Percentiles rank a stretch among this genome's conserved stretches.
These are phyloP conservation scores for Trissolcus japonicus DNA, from an alignment of 2,888 invertebrate genomes.

Conservation along the genomic window DNA sequence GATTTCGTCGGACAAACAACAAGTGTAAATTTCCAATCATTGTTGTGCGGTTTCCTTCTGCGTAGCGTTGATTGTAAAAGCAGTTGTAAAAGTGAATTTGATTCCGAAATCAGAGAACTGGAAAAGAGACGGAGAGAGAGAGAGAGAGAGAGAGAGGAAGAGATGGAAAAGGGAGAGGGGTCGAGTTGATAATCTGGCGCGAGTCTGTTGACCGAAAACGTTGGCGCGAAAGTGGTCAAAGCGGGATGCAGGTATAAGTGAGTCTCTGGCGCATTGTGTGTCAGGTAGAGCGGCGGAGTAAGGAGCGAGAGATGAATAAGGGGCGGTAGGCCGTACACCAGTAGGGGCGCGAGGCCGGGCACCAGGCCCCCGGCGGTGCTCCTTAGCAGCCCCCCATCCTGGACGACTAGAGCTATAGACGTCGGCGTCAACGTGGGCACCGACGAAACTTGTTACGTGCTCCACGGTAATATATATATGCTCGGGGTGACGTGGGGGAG, in stretches of 20 bases:
- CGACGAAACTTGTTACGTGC: slow-evolving; percentile 55
- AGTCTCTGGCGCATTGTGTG: slow-evolving; percentile 47
- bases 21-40: background rate
- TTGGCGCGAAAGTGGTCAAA: slow-evolving; percentile 50
- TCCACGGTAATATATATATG: slow-evolving; percentile 16
- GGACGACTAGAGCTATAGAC: slow-evolving; percentile 24
- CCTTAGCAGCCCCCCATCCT: slow-evolving; percentile 33
- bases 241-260: slow-evolving; percentile 50
- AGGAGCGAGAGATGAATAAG: background rate
- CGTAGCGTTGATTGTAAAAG: too few relatives aligned
- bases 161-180: background rate
- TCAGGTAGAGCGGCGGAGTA: background rate
- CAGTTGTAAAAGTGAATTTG: too few relatives aligned
- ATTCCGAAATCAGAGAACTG: too few relatives aligned
- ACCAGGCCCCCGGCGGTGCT: slow-evolving; percentile 14
- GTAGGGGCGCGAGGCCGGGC: background rate
- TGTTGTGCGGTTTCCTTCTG: too few relatives aligned
- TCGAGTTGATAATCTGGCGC: slow-evolving; percentile 18
- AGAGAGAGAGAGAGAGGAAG: background rate
- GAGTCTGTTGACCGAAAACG: slow-evolving; percentile 21
- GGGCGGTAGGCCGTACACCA: background rate
- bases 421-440: slow-evolving; percentile 45
- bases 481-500: slow-evolving; percentile 28
- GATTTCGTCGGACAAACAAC: background rate
- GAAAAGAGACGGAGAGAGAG: too few relatives aligned